Percentiles rank a stretch among this genome's conserved stretches.
phyloP scores from a whole-genome alignment of 2,888 invertebrate genomes.

The Drosophila borealis region DNA sequence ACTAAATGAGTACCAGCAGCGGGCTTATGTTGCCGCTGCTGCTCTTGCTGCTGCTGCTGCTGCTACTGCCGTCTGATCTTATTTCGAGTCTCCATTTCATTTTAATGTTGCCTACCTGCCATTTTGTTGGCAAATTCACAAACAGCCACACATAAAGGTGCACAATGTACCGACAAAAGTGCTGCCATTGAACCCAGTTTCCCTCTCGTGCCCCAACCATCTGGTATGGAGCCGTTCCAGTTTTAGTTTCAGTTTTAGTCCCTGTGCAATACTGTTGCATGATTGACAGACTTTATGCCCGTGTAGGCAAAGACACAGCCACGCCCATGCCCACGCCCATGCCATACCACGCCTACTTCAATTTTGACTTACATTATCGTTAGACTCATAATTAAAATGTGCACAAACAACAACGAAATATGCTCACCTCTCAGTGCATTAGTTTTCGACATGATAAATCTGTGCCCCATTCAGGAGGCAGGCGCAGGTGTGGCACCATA shows the following conservation, averaged over 20 bases:
- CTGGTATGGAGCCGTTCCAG: slow-evolving; percentile 8
- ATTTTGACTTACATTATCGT: slow-evolving; percentile 41
- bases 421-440: slow-evolving; percentile 31
- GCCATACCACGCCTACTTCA: slow-evolving; percentile 3
- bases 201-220: neutral
- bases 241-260: slow-evolving; percentile 32
- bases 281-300: slow-evolving; percentile 59
- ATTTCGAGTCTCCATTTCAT: slow-evolving; percentile 49
- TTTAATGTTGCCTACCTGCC: slow-evolving; percentile 53
- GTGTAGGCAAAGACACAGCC: slow-evolving; percentile 30
- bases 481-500: slow-evolving; percentile 19
- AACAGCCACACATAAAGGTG: slow-evolving; percentile 12
- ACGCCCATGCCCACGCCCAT: slow-evolving; percentile 15
- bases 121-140: slow-evolving; percentile 46
- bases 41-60: neutral
- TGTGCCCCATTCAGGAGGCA: slow-evolving; percentile 14
- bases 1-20: slow-evolving; percentile 43
- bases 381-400: slow-evolving; percentile 62
- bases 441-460: slow-evolving; percentile 28
- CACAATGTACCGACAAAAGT: slow-evolving; percentile 4
- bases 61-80: slow-evolving; percentile 40
- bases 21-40: slow-evolving; percentile 1
- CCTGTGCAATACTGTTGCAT: slow-evolving; percentile 52
- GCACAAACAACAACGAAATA: slow-evolving; percentile 37
- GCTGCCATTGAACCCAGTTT: slow-evolving; percentile 33